These are phyloP conservation scores for Scolopax mira DNA, from an alignment of 2,113 vertebrate species.

Conservation along the genomic window DNA sequence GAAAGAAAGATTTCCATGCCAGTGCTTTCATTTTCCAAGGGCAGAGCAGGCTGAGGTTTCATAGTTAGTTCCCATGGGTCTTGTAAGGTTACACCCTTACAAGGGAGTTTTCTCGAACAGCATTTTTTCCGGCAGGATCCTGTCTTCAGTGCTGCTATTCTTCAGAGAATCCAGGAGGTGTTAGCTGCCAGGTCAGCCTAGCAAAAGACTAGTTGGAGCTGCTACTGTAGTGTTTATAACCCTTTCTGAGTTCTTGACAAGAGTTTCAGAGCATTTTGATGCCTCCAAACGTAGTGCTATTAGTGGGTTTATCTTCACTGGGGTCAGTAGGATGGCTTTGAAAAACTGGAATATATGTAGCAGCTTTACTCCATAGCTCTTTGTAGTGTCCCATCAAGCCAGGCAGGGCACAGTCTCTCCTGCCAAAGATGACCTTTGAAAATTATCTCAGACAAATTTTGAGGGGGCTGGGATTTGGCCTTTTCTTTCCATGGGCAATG, in stretches of 20 bases:
- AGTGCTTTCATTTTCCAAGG: neutral
- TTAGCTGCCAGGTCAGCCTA: neutral
- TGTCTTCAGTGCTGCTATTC: neutral
- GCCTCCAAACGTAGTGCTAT: neutral
- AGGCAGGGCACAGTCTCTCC: neutral
- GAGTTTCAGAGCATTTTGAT: neutral
- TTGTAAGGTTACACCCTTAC: neutral
- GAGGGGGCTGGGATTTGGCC: neutral
- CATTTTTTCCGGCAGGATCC: neutral
- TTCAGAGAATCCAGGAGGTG: neutral
- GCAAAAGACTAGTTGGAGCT: neutral
- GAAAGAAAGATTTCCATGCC: neutral
- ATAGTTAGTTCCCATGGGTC: neutral
- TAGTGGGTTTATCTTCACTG: neutral
- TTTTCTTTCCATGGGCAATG: neutral
- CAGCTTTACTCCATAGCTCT: neutral
- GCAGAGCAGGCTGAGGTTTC: neutral
- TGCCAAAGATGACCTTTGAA: neutral
- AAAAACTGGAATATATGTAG: accelerated
- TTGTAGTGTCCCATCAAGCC: neutral
- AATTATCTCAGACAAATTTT: neutral
- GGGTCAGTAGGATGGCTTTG: neutral
- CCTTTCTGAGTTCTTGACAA: neutral
- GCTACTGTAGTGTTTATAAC: neutral
- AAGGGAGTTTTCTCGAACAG: neutral